Percentiles rank a stretch among this genome's conserved stretches.
phyloP scores from a whole-genome alignment of 2,113 vertebrate species.

The Spea multiplicata region DNA sequence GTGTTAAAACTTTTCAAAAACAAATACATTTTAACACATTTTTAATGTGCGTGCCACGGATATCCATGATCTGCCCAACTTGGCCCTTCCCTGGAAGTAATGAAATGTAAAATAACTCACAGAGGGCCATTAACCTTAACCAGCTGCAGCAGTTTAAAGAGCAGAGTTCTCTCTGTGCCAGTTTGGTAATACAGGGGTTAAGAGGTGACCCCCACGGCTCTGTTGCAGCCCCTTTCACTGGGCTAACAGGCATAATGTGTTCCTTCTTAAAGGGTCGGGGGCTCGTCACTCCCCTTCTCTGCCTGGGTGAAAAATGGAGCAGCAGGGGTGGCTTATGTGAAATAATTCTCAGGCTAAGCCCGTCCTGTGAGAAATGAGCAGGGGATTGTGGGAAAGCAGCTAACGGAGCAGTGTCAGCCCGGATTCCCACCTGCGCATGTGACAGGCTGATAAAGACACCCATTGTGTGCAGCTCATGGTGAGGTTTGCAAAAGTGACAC shows the following conservation, averaged over 20 bases:
- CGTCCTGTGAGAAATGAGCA: constrained; percentile 24
- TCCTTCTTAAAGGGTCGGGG: constrained; percentile 29
- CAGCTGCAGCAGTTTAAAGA: too few relatives aligned
- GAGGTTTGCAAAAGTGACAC: not conserved
- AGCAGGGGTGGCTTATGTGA: constrained; percentile 37
- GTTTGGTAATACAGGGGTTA: constrained; percentile 40
- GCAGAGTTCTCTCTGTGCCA: not conserved
- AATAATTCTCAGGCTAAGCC: constrained; percentile 39
- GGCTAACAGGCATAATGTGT: constrained; percentile 41
- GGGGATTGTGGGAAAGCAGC: constrained; percentile 43
- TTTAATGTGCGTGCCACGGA: too few relatives aligned
- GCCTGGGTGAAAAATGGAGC: constrained; percentile 38
- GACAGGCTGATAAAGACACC: not conserved
- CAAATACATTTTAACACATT: too few relatives aligned
- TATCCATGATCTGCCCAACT: too few relatives aligned
- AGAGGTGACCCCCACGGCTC: not conserved
- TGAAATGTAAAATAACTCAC: too few relatives aligned
- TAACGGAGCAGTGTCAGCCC: not conserved
- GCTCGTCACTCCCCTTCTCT: constrained; percentile 7
- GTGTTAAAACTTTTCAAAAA: too few relatives aligned
- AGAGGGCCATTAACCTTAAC: too few relatives aligned
- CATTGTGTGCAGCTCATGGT: not conserved
- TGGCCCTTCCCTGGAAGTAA: too few relatives aligned
- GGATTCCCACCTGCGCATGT: not conserved
- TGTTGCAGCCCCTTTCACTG: constrained; percentile 31